Evolutionary conservation across 2,797 vertebrate genomes (phyloP).

Genomic region (Chelonia mydas): DNA sequence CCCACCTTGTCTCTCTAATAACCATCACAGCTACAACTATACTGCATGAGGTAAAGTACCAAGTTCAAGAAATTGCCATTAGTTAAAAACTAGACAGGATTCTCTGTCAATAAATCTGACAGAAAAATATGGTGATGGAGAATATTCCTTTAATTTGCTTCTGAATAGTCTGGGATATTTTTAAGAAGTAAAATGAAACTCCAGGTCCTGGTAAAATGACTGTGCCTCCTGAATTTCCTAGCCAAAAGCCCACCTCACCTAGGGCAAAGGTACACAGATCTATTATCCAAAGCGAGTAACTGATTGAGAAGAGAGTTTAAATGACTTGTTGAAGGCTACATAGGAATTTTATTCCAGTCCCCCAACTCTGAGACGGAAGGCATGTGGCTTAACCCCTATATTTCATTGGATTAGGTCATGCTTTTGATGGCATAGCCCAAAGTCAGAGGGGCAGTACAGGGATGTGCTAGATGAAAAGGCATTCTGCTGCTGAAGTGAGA

Average conservation of each 20-base stretch:
- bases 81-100: constrained; percentile 58
- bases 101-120: constrained; percentile 65
- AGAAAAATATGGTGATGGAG: constrained; percentile 53
- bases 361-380: constrained; percentile 11
- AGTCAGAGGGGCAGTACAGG: constrained; percentile 17
- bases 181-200: background rate
- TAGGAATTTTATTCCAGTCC: constrained; percentile 47
- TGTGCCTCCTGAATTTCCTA: constrained; percentile 52
- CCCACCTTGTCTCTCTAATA: too few species aligned
- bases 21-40: too few species aligned
- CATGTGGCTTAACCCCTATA: constrained; percentile 35
- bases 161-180: constrained; percentile 19
- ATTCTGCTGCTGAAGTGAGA: background rate
- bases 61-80: constrained; percentile 46
- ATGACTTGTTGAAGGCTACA: constrained; percentile 56
- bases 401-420: constrained; percentile 2
- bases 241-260: constrained; percentile 54
- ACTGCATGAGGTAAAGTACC: constrained; percentile 27
- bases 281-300: constrained; percentile 63
- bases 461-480: constrained; percentile 34
- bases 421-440: background rate
- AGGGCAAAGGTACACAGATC: constrained; percentile 41
- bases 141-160: constrained; percentile 64
- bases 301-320: constrained; percentile 47
- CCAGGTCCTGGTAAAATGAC: background rate